Conservation (phyloP, 1,140 invertebrate genomes). For the Myzus persicae region DNA sequence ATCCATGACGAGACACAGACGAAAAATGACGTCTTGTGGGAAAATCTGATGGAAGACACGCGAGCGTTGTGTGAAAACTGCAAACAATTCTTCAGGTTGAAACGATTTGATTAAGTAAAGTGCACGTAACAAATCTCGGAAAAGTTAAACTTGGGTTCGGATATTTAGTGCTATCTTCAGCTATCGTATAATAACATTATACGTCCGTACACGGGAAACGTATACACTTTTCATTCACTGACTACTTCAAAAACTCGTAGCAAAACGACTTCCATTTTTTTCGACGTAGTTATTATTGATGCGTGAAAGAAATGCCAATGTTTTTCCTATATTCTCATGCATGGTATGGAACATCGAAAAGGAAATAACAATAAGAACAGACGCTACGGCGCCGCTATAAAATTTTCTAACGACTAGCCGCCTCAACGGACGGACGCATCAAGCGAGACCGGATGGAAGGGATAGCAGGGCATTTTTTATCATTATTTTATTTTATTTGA, state of each 20-base stretch:
- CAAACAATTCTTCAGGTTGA: neutral
- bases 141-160: neutral
- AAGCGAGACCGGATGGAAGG: neutral
- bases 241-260: constrained; percentile 24
- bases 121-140: neutral
- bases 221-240: neutral
- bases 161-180: neutral
- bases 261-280: neutral
- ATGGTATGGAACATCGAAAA: constrained; percentile 21
- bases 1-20: neutral
- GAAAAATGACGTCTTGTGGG: neutral
- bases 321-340: neutral
- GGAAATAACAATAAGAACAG: constrained; percentile 56
- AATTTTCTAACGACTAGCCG: constrained; percentile 50
- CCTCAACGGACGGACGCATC: constrained; percentile 24
- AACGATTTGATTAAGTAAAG: constrained; percentile 13
- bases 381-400: constrained; percentile 53
- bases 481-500: constrained; percentile 32
- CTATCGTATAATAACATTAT: neutral
- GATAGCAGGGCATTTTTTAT: neutral
- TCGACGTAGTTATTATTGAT: constrained; percentile 27
- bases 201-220: neutral
- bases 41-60: neutral
- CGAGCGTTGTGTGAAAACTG: neutral
- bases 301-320: constrained; percentile 30